Evolutionary conservation across 2,113 vertebrate genomes (phyloP), one percentile per base, ranked within the genome.

Genomic region (Pseudolaguvia tuberculata): DNA sequence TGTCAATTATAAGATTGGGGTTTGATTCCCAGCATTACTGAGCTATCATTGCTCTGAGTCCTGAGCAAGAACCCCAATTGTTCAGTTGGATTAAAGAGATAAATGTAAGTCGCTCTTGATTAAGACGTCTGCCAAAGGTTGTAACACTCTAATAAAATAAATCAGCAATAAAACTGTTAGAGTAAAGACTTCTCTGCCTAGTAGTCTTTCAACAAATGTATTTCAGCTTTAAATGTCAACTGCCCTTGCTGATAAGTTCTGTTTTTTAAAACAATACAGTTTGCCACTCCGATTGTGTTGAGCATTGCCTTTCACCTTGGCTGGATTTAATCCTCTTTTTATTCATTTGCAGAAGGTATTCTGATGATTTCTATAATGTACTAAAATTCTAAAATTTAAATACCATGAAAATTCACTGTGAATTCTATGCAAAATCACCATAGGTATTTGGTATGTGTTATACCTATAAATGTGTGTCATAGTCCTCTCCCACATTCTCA

Each of bases 401-500:
- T 35, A 6, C 31, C 6, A 6, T 35, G 6, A 35, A 18, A 10
- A 12, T 4, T 71, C 27, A n/a, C n/a, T n/a, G n/a, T n/a, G n/a
- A 15, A 50, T 74, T 74, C 47, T 55, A 42, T 51, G 31, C 45
- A 61, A 29, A 55, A 25, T 63, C 21, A 21, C 23, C 29, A 42
- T 65, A 35, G 59, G 20, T 63, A 31, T 52, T 50, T 63, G 35
- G 23, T 45, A 45, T 55, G 51, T 55, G 42, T 52, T 62, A 45
- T 45, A 42, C 51, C 35, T 74, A 42, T 15, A 66, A 66, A 65
- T 75, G 66, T 35, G 61, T 73, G 17, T 55, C 18, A 68, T 56
- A 65, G 69, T 58, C 35, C 62, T 77, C 70, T 57, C 75, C 65
- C 18, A 63, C 67, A 52, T 70, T 53, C 55, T 66, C 52, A 70